Percentiles rank a stretch among this genome's conserved stretches.
Evolutionary conservation across 2,113 vertebrate genomes (phyloP).

Genomic region (Oryctolagus cuniculus): DNA sequence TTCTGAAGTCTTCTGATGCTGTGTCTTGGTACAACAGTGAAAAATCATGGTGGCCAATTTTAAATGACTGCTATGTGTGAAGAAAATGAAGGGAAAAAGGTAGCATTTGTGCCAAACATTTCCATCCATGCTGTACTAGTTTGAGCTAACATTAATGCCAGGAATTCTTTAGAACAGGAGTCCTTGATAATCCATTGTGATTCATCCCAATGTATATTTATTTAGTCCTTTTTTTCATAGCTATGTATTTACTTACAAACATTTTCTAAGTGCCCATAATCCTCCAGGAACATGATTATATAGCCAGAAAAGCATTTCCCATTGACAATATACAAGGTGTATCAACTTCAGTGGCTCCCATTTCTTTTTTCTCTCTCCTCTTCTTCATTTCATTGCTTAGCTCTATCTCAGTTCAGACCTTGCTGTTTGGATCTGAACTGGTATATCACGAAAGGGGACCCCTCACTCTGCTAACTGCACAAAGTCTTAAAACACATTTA

Average conservation of each 20-base stretch:
- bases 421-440: background rate
- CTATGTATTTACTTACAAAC: background rate
- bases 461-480: background rate
- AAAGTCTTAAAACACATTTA: background rate
- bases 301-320: background rate
- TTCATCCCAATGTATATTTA: background rate
- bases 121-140: background rate
- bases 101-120: background rate
- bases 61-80: background rate
- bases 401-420: background rate
- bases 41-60: background rate
- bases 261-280: background rate
- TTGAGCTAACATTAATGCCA: background rate
- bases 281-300: background rate
- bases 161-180: background rate
- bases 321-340: background rate
- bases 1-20: background rate
- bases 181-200: background rate
- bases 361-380: background rate
- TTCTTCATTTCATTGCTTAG: background rate
- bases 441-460: background rate
- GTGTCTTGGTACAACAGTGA: background rate
- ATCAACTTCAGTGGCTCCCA: background rate
- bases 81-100: background rate
- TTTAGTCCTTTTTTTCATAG: too few species aligned